These are phyloP conservation scores for Drosophila ezoana DNA, from an alignment of 2,888 invertebrate genomes.

Conservation along the genomic window DNA sequence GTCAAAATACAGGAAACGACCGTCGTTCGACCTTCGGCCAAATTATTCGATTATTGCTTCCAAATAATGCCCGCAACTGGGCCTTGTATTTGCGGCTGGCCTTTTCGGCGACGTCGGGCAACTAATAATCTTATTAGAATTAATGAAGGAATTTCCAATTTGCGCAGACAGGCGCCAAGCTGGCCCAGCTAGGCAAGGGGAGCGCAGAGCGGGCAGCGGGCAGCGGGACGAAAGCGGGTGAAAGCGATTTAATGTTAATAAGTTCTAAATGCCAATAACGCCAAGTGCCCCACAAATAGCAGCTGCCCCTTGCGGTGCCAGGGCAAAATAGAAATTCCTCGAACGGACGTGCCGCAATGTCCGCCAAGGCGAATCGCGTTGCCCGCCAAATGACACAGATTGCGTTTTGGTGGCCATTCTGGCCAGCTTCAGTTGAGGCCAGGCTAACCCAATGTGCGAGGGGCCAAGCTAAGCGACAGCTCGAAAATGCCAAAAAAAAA, in stretches of 20 bases:
- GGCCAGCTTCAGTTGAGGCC: constrained; percentile 17
- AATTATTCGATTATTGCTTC: constrained; percentile 63
- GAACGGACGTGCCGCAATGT: constrained; percentile 63
- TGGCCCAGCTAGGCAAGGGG: not conserved
- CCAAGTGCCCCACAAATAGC: constrained; percentile 52
- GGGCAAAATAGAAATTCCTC: constrained; percentile 76
- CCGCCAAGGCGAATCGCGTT: constrained; percentile 47
- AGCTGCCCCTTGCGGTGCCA: constrained; percentile 29
- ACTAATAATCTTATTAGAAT: constrained; percentile 84
- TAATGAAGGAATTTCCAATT: constrained; percentile 81
- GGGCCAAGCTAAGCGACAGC: too few species aligned
- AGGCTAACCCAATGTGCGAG: constrained; percentile 3
- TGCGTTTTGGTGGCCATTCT: constrained; percentile 34
- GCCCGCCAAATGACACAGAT: constrained; percentile 71
- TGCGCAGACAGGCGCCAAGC: constrained; percentile 61
- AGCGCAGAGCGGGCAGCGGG: too few species aligned
- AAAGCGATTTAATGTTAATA: constrained; percentile 78
- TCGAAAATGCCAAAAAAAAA: too few species aligned
- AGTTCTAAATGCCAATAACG: constrained; percentile 73
- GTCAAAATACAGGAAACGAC: constrained; percentile 67
- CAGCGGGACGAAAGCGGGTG: constrained; percentile 14
- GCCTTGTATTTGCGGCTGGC: constrained; percentile 11
- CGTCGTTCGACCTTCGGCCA: constrained; percentile 48
- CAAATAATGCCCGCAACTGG: constrained; percentile 1
- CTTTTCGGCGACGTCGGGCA: constrained; percentile 47